Evolutionary conservation across 2,113 vertebrate genomes (phyloP).

Genomic region (Sula dactylatra): DNA sequence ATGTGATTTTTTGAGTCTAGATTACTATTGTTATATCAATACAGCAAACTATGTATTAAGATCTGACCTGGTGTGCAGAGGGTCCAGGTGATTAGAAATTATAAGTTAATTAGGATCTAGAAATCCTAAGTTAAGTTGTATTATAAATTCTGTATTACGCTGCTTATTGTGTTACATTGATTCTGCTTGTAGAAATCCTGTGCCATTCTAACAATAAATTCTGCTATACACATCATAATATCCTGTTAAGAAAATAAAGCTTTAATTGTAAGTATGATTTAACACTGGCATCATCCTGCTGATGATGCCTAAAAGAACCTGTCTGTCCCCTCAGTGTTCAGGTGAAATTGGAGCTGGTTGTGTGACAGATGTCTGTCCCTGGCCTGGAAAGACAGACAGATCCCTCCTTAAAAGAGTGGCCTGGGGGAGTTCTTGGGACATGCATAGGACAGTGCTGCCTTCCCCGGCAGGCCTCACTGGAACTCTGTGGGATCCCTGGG

Average conservation of each 20-base stretch:
- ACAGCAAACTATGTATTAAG: neutral
- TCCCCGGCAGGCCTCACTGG: rapidly evolving
- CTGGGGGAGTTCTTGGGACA: neutral
- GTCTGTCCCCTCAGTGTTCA: neutral
- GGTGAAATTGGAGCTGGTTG: neutral
- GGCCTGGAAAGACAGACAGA: neutral
- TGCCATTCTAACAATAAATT: neutral
- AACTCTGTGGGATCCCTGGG: too few species aligned
- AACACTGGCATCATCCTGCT: neutral
- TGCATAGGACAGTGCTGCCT: neutral
- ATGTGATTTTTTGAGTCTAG: neutral
- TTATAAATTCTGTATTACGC: neutral
- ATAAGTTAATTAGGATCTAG: neutral
- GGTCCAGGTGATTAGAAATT: neutral
- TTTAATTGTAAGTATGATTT: neutral
- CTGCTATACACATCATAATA: neutral
- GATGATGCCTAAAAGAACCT: neutral
- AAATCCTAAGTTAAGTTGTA: neutral
- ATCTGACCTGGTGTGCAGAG: neutral
- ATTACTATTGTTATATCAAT: neutral
- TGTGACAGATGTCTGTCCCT: neutral
- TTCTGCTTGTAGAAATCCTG: neutral
- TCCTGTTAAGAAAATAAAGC: neutral
- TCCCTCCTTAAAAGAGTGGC: too few species aligned
- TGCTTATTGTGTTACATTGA: neutral